Evolutionary conservation across 1,140 invertebrate species (phyloP).

Genomic region (Kradibia gibbosae): DNA sequence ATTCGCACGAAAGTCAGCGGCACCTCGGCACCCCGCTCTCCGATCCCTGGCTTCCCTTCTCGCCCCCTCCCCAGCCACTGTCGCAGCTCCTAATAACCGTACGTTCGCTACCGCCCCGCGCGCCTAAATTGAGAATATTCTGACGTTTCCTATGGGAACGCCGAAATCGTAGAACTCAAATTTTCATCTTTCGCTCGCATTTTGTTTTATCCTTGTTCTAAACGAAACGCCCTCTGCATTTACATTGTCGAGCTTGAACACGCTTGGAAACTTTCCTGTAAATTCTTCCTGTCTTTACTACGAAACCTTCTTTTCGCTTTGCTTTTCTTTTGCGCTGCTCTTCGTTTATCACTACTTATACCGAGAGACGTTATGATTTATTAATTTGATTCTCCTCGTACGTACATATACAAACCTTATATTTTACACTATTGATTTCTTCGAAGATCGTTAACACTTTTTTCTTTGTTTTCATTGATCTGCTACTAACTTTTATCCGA

Average conservation of each 20-base stretch:
- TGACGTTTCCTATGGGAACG: too few relatives aligned
- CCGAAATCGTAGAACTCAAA: too few relatives aligned
- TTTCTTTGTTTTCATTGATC: too few relatives aligned
- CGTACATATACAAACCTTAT: too few relatives aligned
- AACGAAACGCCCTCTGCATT: not conserved
- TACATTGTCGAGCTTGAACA: not conserved
- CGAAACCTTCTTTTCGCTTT: not conserved
- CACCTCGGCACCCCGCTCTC: not conserved
- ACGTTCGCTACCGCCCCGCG: not conserved
- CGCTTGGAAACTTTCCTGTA: not conserved
- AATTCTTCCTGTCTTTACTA: not conserved
- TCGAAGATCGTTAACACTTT: too few relatives aligned
- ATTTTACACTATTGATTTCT: too few relatives aligned
- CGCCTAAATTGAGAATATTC: too few relatives aligned
- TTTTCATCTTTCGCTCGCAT: not conserved
- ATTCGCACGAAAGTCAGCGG: not conserved
- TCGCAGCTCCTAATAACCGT: too few relatives aligned
- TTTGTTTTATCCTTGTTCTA: slow-evolving; percentile 24
- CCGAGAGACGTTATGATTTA: too few relatives aligned
- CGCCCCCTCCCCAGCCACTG: too few relatives aligned
- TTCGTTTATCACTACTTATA: not conserved
- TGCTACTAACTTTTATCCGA: too few relatives aligned
- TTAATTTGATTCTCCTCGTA: too few relatives aligned
- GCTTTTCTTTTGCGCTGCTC: not conserved
- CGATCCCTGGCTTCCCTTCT: not conserved